Evolutionary conservation across 35 echinoderm and acorn worm species (phyloP).

Genomic region (Strongylocentrotus purpuratus): DNA sequence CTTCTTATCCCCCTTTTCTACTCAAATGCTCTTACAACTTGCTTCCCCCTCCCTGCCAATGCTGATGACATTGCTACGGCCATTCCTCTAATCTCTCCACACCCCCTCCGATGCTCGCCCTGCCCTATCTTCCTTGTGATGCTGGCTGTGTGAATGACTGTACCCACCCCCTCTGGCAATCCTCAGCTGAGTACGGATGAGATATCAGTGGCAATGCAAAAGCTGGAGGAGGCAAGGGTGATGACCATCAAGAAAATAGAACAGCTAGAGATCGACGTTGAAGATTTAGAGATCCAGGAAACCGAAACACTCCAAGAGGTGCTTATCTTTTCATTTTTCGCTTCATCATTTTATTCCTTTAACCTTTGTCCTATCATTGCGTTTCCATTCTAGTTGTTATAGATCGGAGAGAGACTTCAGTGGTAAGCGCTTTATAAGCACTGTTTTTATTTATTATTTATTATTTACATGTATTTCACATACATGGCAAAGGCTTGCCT

Average conservation of each 20-base stretch:
- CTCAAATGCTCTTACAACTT: not conserved
- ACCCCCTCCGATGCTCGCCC: not conserved
- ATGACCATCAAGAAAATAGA: constrained; percentile 75
- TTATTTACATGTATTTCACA: too few relatives aligned
- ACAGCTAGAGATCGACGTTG: constrained; percentile 67
- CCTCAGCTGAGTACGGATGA: constrained; percentile 57
- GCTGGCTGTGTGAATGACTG: constrained; percentile 5
- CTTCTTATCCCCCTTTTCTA: not conserved
- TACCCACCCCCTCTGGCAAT: not conserved
- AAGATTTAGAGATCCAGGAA: constrained; percentile 78
- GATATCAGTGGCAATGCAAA: constrained; percentile 53
- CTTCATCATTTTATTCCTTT: not conserved
- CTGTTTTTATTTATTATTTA: too few relatives aligned
- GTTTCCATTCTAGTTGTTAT: not conserved
- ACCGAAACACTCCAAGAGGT: constrained; percentile 87
- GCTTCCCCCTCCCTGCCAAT: constrained; percentile 18
- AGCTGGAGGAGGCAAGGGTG: constrained; percentile 71
- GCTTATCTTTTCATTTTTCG: constrained; percentile 29
- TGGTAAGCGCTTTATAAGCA: too few relatives aligned
- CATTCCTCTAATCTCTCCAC: constrained; percentile 22
- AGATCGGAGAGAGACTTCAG: too few relatives aligned
- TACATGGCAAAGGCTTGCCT: too few relatives aligned
- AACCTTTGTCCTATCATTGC: not conserved
- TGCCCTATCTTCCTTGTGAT: constrained; percentile 2
- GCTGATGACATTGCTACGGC: not conserved